Percentiles rank a stretch among this genome's conserved stretches.
Evolutionary conservation across 2,113 vertebrate species (phyloP).

Genomic region (Leptodactylus fuscus): DNA sequence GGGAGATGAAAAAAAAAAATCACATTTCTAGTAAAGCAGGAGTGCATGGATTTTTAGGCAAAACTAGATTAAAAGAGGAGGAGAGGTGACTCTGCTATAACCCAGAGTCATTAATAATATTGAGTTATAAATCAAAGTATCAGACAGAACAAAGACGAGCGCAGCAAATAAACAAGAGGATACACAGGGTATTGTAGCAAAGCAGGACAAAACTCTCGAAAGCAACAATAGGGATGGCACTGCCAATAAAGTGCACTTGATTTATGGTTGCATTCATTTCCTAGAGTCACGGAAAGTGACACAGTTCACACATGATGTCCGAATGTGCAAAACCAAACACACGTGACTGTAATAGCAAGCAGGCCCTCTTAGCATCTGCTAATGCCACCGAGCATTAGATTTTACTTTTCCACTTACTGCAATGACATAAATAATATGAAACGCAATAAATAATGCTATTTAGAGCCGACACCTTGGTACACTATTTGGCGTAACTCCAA

Average conservation of each 20-base stretch:
- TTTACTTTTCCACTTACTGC: background rate
- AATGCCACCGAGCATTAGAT: background rate
- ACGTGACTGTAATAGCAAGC: conserved; percentile 42
- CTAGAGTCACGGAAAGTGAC: conserved; percentile 55
- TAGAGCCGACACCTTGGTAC: background rate
- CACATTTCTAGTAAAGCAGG: conserved; percentile 81
- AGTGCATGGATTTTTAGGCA: conserved; percentile 78
- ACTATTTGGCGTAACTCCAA: background rate
- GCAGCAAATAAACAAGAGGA: conserved; percentile 80
- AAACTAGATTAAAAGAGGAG: conserved; percentile 85
- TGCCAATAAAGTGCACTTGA: conserved; percentile 78
- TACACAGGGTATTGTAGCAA: conserved; percentile 78
- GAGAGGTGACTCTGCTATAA: conserved; percentile 77
- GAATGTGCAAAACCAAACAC: conserved; percentile 14
- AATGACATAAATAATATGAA: background rate
- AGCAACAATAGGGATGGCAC: conserved; percentile 75
- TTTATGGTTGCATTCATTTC: conserved; percentile 71
- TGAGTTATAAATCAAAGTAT: conserved; percentile 84
- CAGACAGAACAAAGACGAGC: conserved; percentile 79
- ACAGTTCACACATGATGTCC: conserved; percentile 55
- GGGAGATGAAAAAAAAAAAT: conserved; percentile 67
- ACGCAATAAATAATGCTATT: background rate
- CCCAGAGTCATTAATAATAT: conserved; percentile 80
- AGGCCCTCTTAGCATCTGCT: background rate
- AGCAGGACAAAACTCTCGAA: conserved; percentile 77